Evolutionary conservation across 2,113 vertebrate species (phyloP), one percentile per base, ranked within the genome.

Genomic region (Hystrix cristata): DNA sequence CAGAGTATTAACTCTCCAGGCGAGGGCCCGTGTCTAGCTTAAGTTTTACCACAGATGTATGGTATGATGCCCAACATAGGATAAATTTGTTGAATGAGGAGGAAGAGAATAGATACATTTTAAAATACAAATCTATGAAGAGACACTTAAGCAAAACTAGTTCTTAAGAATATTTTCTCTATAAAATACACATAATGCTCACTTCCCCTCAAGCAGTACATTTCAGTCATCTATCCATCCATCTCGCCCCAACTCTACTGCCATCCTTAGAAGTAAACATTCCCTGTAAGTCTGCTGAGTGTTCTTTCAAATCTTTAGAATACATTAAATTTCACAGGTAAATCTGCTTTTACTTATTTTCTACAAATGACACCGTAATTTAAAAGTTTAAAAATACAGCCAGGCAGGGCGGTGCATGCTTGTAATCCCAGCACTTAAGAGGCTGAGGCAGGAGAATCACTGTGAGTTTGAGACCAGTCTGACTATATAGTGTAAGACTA

Each of bases 271-370:
- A 71, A 18, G 55, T 43, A 97, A 87, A 3, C 85, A 83, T 7
- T 7, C 92, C 29, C 31, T 91, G 31, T 84, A 38, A 74, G 31
- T 88, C 80, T 86, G 57, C 10, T 83, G 43, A 95, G 48, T 46
- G 15, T 74, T 92, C 16, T 48, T 91, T 23, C 15, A 79, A 84
- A 90, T 5, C 94, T 92, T 92, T 53, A 78, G 72, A 90, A 78
- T 78, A 23, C 1, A 65, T 64, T 85, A 57, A 88, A 13, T 51
- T 78, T 25, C 21, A 80, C n/a, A 81, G 46, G 51, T 38, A 87
- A 31, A 79, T 71, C 87, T 94, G 5, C 57, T 38, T 87, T 94
- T 91, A 81, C 5, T 78, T 72, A 94, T 84, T 96, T 96, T 85
- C 51, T 25, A 51, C 87, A 91, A 96, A 82, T 74, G 57, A 19